Evolutionary conservation across 2,113 vertebrate genomes (phyloP), one percentile per base, ranked within the genome.

Genomic region (Heterochromis multidens): DNA sequence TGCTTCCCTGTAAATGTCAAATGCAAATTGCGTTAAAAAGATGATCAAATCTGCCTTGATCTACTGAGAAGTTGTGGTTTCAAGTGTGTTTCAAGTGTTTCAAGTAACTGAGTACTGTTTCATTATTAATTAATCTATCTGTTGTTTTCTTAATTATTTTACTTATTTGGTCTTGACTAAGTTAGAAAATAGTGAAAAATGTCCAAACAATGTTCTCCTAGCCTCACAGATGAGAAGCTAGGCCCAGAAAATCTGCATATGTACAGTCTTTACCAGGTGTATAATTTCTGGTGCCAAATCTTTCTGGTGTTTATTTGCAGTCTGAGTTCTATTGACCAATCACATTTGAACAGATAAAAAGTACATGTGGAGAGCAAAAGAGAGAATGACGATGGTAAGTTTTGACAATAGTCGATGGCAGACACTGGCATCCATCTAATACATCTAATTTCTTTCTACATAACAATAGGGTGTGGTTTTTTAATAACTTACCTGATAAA

Each of bases 61-160:
- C 16, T 72, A 0, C 40, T 0, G 23, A 70, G 0, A 49, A 23
- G 23, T 1, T 72, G 65, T 49, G n/a, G 33, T 35, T 35, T 35
- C 33, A 35, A 4, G 10, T 40, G 9, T 4, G 33, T 35, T 35
- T 35, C 33, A 35, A 4, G 10, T 40, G 9, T 40, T 40, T n/a
- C n/a, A n/a, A n/a, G n/a, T 9, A 40, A 2, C 8, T 57, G n/a
- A 57, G n/a, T 9, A 4, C 7, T 12, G 54, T 1, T 23, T 29
- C 25, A 31, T 52, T 31, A 19, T 74, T 31, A 5, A 72, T 31
- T 52, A 10, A 13, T 29, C 19, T 31, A 7, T 25, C 67, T 12
- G 17, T 74, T 52, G 25, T 49, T 72, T 72, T 29, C 25, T 49
- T 72, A 21, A 49, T 19, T 72, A n/a, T 29, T 49, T 49, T 12